A percentile compares a stretch with the other conserved stretches of the same genome.
Conservation (phyloP, 2,797 vertebrate genomes). For the Malacoctenus gilli region DNA sequence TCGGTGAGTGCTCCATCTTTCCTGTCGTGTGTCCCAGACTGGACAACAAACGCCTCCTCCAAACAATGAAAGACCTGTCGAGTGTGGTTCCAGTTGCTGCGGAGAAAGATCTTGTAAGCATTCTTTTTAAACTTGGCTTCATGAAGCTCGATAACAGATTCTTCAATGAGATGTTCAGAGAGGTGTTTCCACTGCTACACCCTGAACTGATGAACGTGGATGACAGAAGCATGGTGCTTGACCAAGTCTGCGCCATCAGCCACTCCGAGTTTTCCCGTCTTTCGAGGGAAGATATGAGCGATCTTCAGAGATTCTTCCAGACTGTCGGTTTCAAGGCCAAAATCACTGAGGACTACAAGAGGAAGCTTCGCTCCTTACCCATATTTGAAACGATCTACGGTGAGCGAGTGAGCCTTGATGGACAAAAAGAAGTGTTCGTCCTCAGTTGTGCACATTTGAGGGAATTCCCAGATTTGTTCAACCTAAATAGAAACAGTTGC, state of each 20-base stretch:
- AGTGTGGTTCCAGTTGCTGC: constrained; percentile 45
- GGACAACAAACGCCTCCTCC: constrained; percentile 58
- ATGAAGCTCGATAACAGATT: constrained; percentile 45
- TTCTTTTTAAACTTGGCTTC: constrained; percentile 77
- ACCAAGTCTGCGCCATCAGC: constrained; percentile 49
- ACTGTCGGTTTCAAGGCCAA: constrained; percentile 51
- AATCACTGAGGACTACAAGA: constrained; percentile 32
- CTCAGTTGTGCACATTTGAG: constrained; percentile 27
- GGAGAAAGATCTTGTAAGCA: constrained; percentile 6
- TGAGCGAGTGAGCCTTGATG: constrained; percentile 63
- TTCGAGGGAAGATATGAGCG: constrained; percentile 31
- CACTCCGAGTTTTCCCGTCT: constrained; percentile 63
- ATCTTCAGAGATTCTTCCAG: constrained; percentile 66
- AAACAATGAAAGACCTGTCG: constrained; percentile 61
- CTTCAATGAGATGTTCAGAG: rapidly evolving
- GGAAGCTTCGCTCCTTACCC: constrained; percentile 75
- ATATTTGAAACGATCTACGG: constrained; percentile 76
- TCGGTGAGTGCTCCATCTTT: constrained; percentile 67
- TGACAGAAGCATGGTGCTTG: constrained; percentile 66
- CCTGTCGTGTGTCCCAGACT: constrained; percentile 69
- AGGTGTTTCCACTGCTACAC: rapidly evolving
- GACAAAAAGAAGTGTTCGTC: constrained; percentile 47
- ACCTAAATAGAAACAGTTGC: constrained; percentile 14
- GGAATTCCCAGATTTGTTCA: constrained; percentile 61
- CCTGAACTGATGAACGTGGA: constrained; percentile 61